Base-by-base conservation (phyloP, 2,888 invertebrate species). In the Syrphus vitripennis region DNA sequence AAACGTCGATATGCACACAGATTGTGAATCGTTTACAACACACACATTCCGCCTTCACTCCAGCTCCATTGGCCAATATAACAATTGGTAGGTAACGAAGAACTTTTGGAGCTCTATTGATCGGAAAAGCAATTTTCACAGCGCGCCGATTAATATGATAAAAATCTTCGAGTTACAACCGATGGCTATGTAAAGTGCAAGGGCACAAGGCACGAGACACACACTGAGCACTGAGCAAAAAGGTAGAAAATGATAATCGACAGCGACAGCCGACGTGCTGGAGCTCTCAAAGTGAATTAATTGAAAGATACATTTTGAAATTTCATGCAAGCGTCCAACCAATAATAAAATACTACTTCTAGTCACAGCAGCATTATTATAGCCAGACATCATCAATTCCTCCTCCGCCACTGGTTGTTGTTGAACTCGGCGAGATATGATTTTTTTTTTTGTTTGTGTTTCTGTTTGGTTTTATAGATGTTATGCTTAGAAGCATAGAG, bases 271-370 rank as follows among this genome's bases (percentile, higher is more conserved):
- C 86, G 90, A 89, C 90, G 89, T 87, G 90, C 70, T 90, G 89
- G 88, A 90, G 88, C 89, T 90, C 89, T 90, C 90, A 88, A 89
- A 89, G 89, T 90, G 91, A 89, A 90, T 90, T 91, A 91, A 90
- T 90, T 91, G 88, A 84, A 89, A 87, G 83, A 83, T 67, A 83
- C 75, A 59, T 34, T 80, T 63, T 29, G 69, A 77, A 63, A 77
- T 65, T 53, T 61, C 77, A 89, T 88, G 90, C 89, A 81, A 78
- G 80, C 76, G 69, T 74, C 63, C 81, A 63, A 76, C 57, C 21
- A 67, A 67, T 26, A 61, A 21, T 12, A 71, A 71, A 61, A 21
- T 12, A 71, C 63, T 50, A 48, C 40, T 61, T 29, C n/a, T 21
- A 53, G 34, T 34, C 26, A 7, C 29, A 42, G 29, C 10, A 45